Evolutionary conservation across 2,797 vertebrate species (phyloP).

Genomic region (Pipistrellus kuhlii): DNA sequence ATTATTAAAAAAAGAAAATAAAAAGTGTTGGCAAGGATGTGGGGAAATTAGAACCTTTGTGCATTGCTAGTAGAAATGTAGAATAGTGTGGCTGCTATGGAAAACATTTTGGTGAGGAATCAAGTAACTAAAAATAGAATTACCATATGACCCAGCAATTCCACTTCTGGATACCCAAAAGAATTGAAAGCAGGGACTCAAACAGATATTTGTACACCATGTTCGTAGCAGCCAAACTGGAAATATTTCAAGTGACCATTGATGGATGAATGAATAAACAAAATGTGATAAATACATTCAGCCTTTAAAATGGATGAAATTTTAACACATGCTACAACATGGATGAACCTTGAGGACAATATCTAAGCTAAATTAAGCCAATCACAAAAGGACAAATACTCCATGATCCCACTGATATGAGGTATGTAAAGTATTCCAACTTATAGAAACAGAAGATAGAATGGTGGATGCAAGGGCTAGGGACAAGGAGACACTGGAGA

Average conservation of each 20-base stretch:
- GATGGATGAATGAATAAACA: not conserved
- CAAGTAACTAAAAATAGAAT: constrained; percentile 50
- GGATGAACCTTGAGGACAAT: not conserved
- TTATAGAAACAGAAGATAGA: not conserved
- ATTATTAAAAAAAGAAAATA: not conserved
- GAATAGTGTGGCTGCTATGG: not conserved
- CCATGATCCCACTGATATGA: constrained; percentile 20
- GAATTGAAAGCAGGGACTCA: not conserved
- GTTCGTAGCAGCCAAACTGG: not conserved
- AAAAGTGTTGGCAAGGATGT: not conserved
- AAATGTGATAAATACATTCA: not conserved
- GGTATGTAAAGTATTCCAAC: constrained; percentile 15
- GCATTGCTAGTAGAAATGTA: constrained; percentile 17
- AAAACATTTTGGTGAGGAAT: constrained; percentile 44
- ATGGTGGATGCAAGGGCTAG: not conserved
- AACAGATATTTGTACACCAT: not conserved
- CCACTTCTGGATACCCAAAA: not conserved
- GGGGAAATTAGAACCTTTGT: not conserved
- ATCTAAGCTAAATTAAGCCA: constrained; percentile 12
- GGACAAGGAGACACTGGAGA: not conserved
- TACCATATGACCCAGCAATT: constrained; percentile 38
- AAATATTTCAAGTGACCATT: not conserved
- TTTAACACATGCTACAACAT: not conserved
- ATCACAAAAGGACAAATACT: constrained; percentile 21
- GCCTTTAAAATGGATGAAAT: not conserved